Conservation (phyloP, 2,888 invertebrate genomes). For the Yponomeuta plumbellus region DNA sequence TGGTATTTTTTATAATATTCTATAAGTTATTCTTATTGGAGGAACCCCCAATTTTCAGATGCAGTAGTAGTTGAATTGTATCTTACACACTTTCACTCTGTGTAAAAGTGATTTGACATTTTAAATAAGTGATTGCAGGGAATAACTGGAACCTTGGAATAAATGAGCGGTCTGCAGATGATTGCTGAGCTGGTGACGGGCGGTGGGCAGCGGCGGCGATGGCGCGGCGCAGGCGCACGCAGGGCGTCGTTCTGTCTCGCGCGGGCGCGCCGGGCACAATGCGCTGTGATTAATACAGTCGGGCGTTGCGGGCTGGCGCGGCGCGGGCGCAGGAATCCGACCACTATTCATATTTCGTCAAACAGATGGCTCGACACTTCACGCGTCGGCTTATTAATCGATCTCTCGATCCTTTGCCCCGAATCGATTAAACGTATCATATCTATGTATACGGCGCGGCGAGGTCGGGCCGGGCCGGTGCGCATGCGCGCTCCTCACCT, state of each 20-base stretch:
- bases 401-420: constrained; percentile 20
- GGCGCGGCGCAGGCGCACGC: too few relatives aligned
- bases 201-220: too few relatives aligned
- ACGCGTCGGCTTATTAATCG: constrained; percentile 27
- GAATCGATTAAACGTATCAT: constrained; percentile 14
- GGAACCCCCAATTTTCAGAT: too few relatives aligned
- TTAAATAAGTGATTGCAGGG: too few relatives aligned
- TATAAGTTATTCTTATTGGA: too few relatives aligned
- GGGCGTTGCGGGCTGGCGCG: background rate
- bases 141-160: too few relatives aligned
- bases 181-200: too few relatives aligned
- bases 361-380: constrained; percentile 43
- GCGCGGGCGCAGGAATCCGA: constrained; percentile 39
- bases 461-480: background rate
- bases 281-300: constrained; percentile 1
- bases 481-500: background rate
- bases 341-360: constrained; percentile 66
- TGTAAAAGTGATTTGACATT: too few relatives aligned
- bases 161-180: too few relatives aligned
- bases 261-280: background rate
- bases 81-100: too few relatives aligned
- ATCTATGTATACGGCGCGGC: constrained; percentile 2
- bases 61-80: too few relatives aligned
- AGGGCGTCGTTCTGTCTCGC: background rate
- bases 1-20: too few relatives aligned